Evolutionary conservation across 2,113 vertebrate species (phyloP).

Genomic region (Probosciger aterrimus): DNA sequence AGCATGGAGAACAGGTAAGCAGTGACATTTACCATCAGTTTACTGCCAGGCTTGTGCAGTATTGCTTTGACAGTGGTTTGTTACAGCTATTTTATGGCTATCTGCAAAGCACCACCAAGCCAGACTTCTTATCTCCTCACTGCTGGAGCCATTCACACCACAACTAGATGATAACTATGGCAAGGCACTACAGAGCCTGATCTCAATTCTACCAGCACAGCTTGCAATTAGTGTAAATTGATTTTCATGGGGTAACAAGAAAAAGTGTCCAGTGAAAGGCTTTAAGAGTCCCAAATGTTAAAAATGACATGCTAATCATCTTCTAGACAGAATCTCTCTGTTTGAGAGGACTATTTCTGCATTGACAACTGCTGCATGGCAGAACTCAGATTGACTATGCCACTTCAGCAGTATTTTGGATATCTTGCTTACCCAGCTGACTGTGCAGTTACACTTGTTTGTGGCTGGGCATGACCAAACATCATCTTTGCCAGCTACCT

Average conservation of each 20-base stretch:
- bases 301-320: neutral
- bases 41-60: neutral
- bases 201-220: neutral
- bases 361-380: neutral
- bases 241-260: neutral
- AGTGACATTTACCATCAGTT: neutral
- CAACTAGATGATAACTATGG: neutral
- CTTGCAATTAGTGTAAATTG: neutral
- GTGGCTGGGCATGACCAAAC: neutral
- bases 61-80: neutral
- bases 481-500: neutral
- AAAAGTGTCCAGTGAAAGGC: neutral
- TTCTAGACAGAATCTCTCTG: neutral
- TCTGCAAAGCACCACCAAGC: neutral
- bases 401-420: neutral
- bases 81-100: neutral
- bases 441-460: neutral
- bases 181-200: neutral
- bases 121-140: neutral
- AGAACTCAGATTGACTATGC: neutral
- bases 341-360: neutral
- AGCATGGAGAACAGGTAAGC: neutral
- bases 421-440: neutral
- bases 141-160: neutral
- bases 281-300: neutral